phyloP scores from a whole-genome alignment of 2,888 invertebrate genomes.

The Torymus aiolomorphi region DNA sequence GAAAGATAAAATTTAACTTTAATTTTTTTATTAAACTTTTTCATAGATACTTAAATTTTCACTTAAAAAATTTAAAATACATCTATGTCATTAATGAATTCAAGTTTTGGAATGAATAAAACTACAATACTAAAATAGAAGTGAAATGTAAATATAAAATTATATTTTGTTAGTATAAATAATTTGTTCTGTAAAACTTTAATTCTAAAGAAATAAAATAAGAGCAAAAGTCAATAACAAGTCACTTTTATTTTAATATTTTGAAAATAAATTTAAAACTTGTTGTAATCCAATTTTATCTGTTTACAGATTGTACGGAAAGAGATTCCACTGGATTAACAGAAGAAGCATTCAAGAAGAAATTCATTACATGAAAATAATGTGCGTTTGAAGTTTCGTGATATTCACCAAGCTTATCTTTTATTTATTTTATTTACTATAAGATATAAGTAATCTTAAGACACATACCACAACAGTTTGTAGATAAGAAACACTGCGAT shows the following conservation, averaged over 20 bases:
- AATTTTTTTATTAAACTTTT: neutral
- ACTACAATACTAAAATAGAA: neutral
- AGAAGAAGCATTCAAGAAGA: conserved; percentile 42
- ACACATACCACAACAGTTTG: conserved; percentile 56
- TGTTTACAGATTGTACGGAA: conserved; percentile 83
- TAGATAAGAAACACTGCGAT: conserved; percentile 50
- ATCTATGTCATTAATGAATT: neutral
- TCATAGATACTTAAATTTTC: neutral
- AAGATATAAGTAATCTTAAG: conserved; percentile 37
- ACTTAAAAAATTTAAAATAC: neutral
- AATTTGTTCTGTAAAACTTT: too few species aligned
- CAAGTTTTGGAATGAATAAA: neutral
- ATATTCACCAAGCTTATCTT: conserved; percentile 54
- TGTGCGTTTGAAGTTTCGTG: conserved; percentile 52
- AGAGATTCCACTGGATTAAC: conserved; percentile 84
- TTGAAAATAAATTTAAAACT: neutral
- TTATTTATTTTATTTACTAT: conserved; percentile 50
- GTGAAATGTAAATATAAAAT: neutral
- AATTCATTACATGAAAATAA: conserved; percentile 26
- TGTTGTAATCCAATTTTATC: neutral
- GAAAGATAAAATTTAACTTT: neutral
- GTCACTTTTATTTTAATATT: neutral
- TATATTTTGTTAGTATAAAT: too few species aligned
- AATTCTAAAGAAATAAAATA: too few species aligned
- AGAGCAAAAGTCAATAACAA: too few species aligned